These are phyloP conservation scores for Indicator maculatus DNA, from an alignment of 2,113 vertebrate species.

Conservation along the genomic window DNA sequence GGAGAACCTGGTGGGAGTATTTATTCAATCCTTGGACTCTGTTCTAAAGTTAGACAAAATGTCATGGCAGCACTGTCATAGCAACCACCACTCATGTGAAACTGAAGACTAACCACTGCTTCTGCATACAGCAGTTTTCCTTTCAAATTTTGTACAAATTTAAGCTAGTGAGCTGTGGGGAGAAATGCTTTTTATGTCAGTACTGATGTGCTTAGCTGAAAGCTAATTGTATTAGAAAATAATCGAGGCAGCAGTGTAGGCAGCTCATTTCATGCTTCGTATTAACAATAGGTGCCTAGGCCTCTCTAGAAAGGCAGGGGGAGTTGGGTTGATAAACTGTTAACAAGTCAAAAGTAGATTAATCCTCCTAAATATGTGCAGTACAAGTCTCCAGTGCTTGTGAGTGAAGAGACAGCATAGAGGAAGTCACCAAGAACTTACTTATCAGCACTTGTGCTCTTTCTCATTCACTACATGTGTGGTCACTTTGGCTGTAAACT, in stretches of 20 bases:
- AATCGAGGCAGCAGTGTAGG: not conserved
- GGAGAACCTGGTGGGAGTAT: not conserved
- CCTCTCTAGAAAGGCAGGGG: not conserved
- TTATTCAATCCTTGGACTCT: not conserved
- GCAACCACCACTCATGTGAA: not conserved
- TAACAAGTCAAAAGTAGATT: not conserved
- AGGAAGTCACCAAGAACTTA: not conserved
- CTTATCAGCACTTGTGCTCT: not conserved
- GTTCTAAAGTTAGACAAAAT: slow-evolving; percentile 3
- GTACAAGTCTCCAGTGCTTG: not conserved
- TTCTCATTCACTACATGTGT: not conserved
- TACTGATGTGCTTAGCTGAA: not conserved
- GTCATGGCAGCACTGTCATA: not conserved
- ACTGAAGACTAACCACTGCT: not conserved
- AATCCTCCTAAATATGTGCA: not conserved
- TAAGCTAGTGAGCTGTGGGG: not conserved
- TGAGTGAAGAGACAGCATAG: not conserved
- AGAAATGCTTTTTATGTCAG: not conserved
- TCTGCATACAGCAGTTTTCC: not conserved
- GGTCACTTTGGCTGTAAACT: not conserved
- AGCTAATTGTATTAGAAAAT: not conserved
- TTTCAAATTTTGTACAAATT: not conserved
- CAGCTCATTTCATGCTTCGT: not conserved
- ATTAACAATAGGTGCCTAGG: not conserved
- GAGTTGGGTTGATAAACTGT: not conserved